phyloP scores from a whole-genome alignment of 2,888 invertebrate species.

The Gortyna flavago region DNA sequence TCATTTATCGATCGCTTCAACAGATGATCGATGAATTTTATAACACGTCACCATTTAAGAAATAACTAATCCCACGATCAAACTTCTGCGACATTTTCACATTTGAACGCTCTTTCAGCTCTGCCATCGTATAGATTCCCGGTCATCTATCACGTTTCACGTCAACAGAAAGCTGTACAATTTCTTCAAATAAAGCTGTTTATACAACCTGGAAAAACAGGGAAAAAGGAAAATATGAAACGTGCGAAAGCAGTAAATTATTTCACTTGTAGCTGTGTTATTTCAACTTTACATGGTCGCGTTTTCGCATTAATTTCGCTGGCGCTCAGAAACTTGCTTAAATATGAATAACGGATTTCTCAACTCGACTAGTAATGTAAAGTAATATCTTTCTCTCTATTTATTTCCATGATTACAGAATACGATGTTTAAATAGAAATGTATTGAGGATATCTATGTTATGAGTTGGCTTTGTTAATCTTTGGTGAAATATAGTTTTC shows the following conservation, averaged over 20 bases:
- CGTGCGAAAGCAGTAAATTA: constrained; percentile 63
- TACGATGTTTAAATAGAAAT: constrained; percentile 12
- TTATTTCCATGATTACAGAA: constrained; percentile 36
- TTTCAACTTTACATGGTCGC: constrained; percentile 71
- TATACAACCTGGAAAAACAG: constrained; percentile 8
- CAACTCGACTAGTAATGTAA: constrained; percentile 74
- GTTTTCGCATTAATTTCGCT: constrained; percentile 68
- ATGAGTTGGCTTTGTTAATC: background rate
- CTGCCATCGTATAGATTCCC: constrained; percentile 30
- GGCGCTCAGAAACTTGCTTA: constrained; percentile 72
- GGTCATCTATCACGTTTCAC: constrained; percentile 51
- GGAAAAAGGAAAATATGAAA: constrained; percentile 44
- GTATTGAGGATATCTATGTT: background rate
- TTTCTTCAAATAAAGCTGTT: constrained; percentile 42
- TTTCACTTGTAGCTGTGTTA: constrained; percentile 67
- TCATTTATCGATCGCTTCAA: constrained; percentile 2
- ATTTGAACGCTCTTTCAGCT: constrained; percentile 35
- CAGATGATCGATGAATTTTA: constrained; percentile 44
- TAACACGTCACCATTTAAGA: constrained; percentile 36
- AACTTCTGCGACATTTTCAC: constrained; percentile 37
- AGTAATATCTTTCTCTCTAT: constrained; percentile 66
- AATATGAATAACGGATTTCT: constrained; percentile 77
- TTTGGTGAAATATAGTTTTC: background rate
- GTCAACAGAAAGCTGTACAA: constrained; percentile 51
- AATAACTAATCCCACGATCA: constrained; percentile 36